These are phyloP conservation scores for Chiroxiphia lanceolata DNA, from an alignment of 2,797 vertebrate species.

Conservation along the genomic window DNA sequence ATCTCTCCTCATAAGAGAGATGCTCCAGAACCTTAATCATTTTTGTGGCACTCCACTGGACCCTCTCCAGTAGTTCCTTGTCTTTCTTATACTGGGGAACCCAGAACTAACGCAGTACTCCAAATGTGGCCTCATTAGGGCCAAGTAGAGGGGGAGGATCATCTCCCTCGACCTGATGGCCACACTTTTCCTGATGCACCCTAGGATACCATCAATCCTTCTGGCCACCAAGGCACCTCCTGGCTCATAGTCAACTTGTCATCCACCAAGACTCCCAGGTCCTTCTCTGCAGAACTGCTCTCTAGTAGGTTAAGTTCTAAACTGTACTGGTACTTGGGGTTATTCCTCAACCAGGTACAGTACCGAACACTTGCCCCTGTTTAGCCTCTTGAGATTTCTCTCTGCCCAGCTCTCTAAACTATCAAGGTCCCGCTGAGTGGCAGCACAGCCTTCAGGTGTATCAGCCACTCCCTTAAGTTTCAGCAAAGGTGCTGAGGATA, in stretches of 20 bases:
- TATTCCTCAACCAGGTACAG: not conserved
- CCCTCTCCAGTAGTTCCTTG: not conserved
- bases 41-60: not conserved
- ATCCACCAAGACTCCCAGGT: not conserved
- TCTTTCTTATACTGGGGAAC: too few species aligned
- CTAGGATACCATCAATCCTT: too few species aligned
- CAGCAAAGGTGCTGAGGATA: not conserved
- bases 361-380: not conserved
- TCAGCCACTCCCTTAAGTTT: not conserved
- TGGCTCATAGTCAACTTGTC: accelerated
- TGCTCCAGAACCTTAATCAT: not conserved
- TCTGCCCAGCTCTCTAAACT: not conserved
- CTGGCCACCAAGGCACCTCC: not conserved
- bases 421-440: not conserved
- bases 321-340: too few species aligned
- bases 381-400: not conserved
- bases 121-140: too few species aligned
- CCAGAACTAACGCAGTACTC: too few species aligned
- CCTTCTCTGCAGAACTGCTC: not conserved
- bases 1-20: not conserved
- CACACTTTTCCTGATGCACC: too few species aligned
- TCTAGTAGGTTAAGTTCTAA: not conserved
- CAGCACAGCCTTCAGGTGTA: not conserved
- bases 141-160: too few species aligned
- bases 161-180: too few species aligned